A percentile compares a stretch with the other conserved stretches of the same genome.
phyloP scores from a whole-genome alignment of 92 coral and sea anemone species.

The Epizoanthus illoricatus region DNA sequence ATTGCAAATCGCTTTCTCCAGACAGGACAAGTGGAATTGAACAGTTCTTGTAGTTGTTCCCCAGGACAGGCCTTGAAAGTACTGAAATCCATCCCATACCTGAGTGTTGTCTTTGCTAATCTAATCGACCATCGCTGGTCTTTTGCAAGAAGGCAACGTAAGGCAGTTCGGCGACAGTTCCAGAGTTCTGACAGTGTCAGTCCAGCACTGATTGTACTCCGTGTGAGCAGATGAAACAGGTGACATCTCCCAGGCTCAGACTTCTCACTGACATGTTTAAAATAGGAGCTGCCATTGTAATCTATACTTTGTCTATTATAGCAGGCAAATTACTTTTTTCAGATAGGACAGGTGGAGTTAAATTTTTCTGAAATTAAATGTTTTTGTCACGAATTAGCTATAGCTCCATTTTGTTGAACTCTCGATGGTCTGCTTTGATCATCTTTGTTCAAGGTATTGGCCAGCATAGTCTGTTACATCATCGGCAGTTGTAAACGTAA shows the following conservation, averaged over 20 bases:
- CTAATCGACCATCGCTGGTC: constrained; percentile 25
- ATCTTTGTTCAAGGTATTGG: too few species aligned
- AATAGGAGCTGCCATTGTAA: constrained; percentile 20
- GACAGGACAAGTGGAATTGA: constrained; percentile 19
- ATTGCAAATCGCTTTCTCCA: constrained; percentile 2
- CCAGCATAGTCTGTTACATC: too few species aligned
- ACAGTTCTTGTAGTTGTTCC: constrained; percentile 14
- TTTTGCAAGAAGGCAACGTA: constrained; percentile 22
- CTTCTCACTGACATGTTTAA: constrained; percentile 33
- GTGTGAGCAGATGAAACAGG: constrained; percentile 33
- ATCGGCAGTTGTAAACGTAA: constrained; percentile 36
- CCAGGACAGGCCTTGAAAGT: constrained; percentile 20
- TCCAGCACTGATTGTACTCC: constrained; percentile 36
- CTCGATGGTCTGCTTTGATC: too few species aligned
- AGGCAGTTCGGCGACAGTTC: constrained; percentile 41
- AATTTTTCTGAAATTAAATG: too few species aligned
- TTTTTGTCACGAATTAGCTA: too few species aligned
- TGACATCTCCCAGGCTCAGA: constrained; percentile 26
- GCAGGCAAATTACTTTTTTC: too few species aligned
- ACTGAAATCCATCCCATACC: constrained; percentile 13
- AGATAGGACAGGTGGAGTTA: too few species aligned
- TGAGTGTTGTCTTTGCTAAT: constrained; percentile 28
- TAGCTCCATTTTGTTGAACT: too few species aligned
- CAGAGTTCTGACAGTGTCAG: constrained; percentile 36
- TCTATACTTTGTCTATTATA: too few species aligned